Conservation (phyloP, 2,113 vertebrate genomes). For the Salvelinus namaycush region DNA sequence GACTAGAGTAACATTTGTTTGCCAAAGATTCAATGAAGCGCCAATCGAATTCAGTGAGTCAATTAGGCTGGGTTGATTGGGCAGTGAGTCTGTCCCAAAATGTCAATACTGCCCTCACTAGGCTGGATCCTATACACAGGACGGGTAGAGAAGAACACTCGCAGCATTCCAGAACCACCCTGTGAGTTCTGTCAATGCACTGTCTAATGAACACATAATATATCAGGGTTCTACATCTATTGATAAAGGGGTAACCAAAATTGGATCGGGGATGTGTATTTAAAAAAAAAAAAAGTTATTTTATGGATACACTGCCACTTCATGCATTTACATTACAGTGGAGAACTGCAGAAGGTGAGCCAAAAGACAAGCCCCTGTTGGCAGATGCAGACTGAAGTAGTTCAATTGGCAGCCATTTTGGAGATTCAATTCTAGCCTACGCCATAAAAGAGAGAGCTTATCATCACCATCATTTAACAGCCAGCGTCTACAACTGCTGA, state of each 20-base stretch:
- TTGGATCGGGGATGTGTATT: not conserved
- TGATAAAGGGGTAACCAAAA: no score
- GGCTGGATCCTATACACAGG: not conserved
- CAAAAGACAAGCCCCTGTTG: not conserved
- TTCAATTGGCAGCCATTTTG: constrained; percentile 14
- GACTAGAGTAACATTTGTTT: not conserved
- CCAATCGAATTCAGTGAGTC: not conserved
- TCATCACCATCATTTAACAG: not conserved
- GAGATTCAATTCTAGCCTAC: not conserved
- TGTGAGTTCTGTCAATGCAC: not conserved
- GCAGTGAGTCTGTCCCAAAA: not conserved
- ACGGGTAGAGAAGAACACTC: not conserved
- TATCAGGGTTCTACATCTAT: no score
- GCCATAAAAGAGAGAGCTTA: not conserved
- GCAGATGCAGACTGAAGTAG: not conserved
- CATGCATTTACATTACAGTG: not conserved
- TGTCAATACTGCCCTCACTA: not conserved
- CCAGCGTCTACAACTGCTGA: not conserved
- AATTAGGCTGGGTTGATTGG: not conserved
- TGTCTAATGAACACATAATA: not conserved
- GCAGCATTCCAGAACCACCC: not conserved
- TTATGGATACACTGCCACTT: not conserved
- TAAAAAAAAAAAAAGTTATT: rapidly evolving
- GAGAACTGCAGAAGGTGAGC: not conserved
- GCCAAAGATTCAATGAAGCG: not conserved